Conservation (phyloP, 2,113 vertebrate genomes). For the Aphyosemion australe region DNA sequence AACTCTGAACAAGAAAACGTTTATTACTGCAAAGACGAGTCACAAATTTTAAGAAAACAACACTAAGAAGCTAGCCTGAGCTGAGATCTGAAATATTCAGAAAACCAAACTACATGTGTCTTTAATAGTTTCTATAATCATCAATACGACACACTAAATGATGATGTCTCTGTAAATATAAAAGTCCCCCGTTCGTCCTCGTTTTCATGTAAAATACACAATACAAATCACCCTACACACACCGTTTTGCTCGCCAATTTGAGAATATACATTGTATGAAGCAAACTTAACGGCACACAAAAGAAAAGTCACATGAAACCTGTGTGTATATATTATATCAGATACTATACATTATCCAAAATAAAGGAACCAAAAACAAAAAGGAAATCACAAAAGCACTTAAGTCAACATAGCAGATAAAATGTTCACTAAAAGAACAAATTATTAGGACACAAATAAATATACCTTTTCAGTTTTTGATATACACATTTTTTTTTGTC, state of each 20-base stretch:
- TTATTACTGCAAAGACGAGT: slow-evolving; percentile 87
- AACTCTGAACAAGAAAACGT: slow-evolving; percentile 81
- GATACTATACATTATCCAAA: slow-evolving; percentile 80
- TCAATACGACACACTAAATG: slow-evolving; percentile 84
- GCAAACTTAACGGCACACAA: slow-evolving; percentile 75
- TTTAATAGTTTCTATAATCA: slow-evolving; percentile 82
- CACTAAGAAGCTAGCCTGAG: slow-evolving; percentile 88
- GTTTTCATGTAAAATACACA: slow-evolving; percentile 83
- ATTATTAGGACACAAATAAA: slow-evolving; percentile 77
- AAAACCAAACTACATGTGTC: slow-evolving; percentile 87
- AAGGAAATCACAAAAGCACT: slow-evolving; percentile 76
- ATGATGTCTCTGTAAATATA: slow-evolving; percentile 85
- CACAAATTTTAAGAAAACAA: slow-evolving; percentile 85
- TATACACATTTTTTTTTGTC: slow-evolving; percentile 76
- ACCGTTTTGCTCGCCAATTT: slow-evolving; percentile 77
- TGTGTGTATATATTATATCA: slow-evolving; percentile 80
- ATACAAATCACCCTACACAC: slow-evolving; percentile 84
- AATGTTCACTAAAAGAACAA: slow-evolving; percentile 73
- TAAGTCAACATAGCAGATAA: slow-evolving; percentile 71
- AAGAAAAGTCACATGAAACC: slow-evolving; percentile 71
- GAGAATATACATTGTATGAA: slow-evolving; percentile 77
- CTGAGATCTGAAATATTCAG: slow-evolving; percentile 88
- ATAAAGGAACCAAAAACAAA: slow-evolving; percentile 15
- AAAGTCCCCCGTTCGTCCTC: slow-evolving; percentile 75
- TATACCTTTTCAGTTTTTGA: slow-evolving; percentile 71